Conservation (phyloP, 2,888 invertebrate species). For the Entomobrya multifasciata region DNA sequence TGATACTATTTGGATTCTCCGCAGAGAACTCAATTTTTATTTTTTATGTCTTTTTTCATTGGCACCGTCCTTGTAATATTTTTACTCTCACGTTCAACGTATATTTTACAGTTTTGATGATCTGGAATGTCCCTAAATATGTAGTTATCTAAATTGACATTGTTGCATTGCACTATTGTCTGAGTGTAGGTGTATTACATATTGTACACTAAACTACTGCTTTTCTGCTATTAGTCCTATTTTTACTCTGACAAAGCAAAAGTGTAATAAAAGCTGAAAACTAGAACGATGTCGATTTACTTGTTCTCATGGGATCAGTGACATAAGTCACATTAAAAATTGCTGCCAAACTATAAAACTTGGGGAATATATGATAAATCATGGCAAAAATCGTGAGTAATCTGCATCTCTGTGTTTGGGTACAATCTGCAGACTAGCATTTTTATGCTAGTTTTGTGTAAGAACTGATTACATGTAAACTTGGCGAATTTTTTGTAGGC, state of each 20-base stretch:
- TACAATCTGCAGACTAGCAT: too few species aligned
- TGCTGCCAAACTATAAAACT: conserved; percentile 2
- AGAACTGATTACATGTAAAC: too few species aligned
- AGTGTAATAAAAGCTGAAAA: conserved; percentile 57
- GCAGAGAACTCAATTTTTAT: not conserved
- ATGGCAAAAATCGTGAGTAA: not conserved
- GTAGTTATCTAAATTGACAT: conserved; percentile 29
- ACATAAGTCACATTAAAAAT: conserved; percentile 18
- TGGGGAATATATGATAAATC: conserved; percentile 8
- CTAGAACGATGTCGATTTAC: conserved; percentile 67
- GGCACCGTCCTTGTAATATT: conserved; percentile 69
- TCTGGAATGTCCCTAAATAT: conserved; percentile 62
- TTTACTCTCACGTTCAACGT: conserved; percentile 55
- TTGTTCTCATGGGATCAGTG: conserved; percentile 57
- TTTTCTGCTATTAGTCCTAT: conserved; percentile 37
- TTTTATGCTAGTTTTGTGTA: too few species aligned
- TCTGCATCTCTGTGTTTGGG: not conserved
- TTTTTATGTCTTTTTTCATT: conserved; percentile 34
- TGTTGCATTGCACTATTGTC: not conserved
- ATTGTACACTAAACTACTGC: not conserved
- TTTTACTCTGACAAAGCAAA: conserved; percentile 35
- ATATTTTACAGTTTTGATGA: conserved; percentile 6
- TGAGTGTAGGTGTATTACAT: not conserved
- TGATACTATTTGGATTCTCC: not conserved
- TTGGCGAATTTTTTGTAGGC: too few species aligned